Conservation (phyloP, 2,888 invertebrate genomes). For the Steinernema hermaphroditum region DNA sequence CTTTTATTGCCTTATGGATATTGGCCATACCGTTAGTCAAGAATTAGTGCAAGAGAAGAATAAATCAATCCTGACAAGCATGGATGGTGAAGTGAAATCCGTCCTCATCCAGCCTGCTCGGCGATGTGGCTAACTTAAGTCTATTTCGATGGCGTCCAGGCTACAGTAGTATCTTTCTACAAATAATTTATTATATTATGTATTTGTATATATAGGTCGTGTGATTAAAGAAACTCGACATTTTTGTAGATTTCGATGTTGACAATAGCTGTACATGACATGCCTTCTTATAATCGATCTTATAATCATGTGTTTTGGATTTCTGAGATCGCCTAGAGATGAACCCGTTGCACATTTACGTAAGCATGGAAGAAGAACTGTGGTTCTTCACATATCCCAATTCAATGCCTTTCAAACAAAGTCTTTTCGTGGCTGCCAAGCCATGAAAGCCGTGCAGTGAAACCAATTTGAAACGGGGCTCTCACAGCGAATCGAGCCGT, state of each 20-base stretch:
- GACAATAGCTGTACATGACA: too few relatives aligned
- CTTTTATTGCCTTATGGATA: not conserved
- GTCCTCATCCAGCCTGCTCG: not conserved
- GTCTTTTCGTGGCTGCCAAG: too few relatives aligned
- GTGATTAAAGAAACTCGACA: not conserved
- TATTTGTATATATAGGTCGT: not conserved
- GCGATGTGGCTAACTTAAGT: not conserved
- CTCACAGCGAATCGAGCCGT: not conserved
- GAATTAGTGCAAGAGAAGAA: not conserved
- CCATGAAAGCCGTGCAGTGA: too few relatives aligned
- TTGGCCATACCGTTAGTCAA: not conserved
- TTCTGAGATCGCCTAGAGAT: too few relatives aligned
- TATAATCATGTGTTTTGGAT: too few relatives aligned
- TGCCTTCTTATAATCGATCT: too few relatives aligned
- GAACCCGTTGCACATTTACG: too few relatives aligned
- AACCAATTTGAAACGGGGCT: not conserved
- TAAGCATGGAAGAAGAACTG: too few relatives aligned
- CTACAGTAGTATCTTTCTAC: not conserved
- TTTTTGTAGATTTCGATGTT: too few relatives aligned
- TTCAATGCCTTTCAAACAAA: too few relatives aligned
- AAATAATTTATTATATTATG: not conserved
- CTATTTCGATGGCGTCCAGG: not conserved
- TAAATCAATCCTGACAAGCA: not conserved
- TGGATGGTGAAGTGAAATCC: not conserved
- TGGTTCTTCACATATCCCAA: too few relatives aligned